Evolutionary conservation across 1,140 invertebrate genomes (phyloP).

Genomic region (Wiebesia pumilae): DNA sequence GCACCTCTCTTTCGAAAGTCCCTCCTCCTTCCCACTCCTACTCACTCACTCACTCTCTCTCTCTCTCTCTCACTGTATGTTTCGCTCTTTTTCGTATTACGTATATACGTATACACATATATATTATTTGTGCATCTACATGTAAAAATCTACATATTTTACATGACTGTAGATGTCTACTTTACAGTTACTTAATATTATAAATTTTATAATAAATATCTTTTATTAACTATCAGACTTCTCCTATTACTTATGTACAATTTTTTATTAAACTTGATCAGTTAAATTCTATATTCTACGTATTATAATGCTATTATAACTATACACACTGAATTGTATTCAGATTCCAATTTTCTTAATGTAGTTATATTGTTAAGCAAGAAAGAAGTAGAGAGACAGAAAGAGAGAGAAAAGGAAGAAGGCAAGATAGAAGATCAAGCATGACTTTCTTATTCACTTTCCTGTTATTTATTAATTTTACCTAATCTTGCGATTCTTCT

Average conservation of each 20-base stretch:
- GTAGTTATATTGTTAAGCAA: neutral
- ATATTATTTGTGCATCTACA: neutral
- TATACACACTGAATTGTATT: too few species aligned
- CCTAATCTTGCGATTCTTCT: too few species aligned
- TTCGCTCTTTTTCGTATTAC: conserved; percentile 35
- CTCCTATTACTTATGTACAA: too few species aligned
- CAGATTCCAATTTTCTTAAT: neutral
- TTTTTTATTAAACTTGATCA: too few species aligned
- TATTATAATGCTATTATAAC: neutral
- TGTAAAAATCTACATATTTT: neutral
- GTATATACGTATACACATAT: conserved; percentile 29
- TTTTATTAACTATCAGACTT: too few species aligned
- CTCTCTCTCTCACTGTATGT: conserved; percentile 6
- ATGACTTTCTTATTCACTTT: too few species aligned
- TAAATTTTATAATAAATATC: neutral
- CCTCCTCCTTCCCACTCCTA: conserved; percentile 57
- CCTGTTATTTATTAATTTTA: too few species aligned
- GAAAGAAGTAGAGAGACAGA: too few species aligned
- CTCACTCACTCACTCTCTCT: conserved; percentile 42
- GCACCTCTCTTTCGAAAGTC: conserved; percentile 38
- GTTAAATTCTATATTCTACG: neutral
- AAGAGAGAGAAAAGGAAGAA: too few species aligned
- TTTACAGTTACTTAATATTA: neutral
- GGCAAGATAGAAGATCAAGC: too few species aligned
- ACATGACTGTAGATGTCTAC: neutral